These are phyloP conservation scores for Pararge aegeria DNA, from an alignment of 1,140 invertebrate genomes.

Conservation along the genomic window DNA sequence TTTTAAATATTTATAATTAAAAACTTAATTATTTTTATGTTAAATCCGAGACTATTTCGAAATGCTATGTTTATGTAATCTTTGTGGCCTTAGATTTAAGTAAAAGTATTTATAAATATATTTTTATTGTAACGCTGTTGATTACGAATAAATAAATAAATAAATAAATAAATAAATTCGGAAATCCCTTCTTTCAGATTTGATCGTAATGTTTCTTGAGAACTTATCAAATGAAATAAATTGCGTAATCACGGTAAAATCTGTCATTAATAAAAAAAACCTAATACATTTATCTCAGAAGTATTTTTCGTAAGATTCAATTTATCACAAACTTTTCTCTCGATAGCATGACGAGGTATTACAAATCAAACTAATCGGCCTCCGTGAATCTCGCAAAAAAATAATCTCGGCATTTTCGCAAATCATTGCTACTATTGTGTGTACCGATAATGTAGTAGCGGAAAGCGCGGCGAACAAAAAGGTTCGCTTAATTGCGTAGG, in stretches of 20 bases:
- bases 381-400: slow-evolving; percentile 38
- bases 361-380: slow-evolving; percentile 55
- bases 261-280: background rate
- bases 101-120: too few relatives aligned
- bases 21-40: too few relatives aligned
- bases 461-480: slow-evolving; percentile 68
- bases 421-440: slow-evolving; percentile 74
- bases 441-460: slow-evolving; percentile 70
- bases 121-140: too few relatives aligned
- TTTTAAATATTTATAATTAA: too few relatives aligned
- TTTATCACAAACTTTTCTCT: slow-evolving; percentile 41
- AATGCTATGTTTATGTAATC: too few relatives aligned
- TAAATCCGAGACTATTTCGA: too few relatives aligned
- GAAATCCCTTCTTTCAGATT: too few relatives aligned
- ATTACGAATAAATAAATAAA: too few relatives aligned
- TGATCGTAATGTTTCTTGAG: too few relatives aligned
- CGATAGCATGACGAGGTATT: slow-evolving; percentile 55
- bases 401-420: slow-evolving; percentile 71
- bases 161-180: too few relatives aligned
- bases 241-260: too few relatives aligned
- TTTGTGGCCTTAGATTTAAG: too few relatives aligned
- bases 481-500: slow-evolving; percentile 70
- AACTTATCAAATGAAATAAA: background rate
- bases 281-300: background rate
- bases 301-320: background rate